Evolutionary conservation across 2,113 vertebrate species (phyloP), one percentile per base, ranked within the genome.

Genomic region (Trichomycterus rosablanca): DNA sequence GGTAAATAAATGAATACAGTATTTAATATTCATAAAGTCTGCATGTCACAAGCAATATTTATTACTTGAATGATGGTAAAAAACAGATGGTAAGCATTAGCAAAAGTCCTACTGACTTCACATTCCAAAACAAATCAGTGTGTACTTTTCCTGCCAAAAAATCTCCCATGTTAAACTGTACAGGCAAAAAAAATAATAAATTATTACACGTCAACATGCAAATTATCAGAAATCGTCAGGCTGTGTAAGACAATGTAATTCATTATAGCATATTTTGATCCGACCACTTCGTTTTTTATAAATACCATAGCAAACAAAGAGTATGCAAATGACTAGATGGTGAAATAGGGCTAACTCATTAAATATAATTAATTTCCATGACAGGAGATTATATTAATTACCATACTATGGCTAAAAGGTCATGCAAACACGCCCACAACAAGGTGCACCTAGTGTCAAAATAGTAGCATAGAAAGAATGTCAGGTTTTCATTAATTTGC

Each of bases 331-430:
- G 71, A 54, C 52, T 53, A 63, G 59, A 59, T 14, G 71, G 63
- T 63, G 67, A 74, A 66, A 66, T 72, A 63, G 7, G 68, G 66
- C 79, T 73, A 70, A 78, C 70, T 74, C 66, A 72, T 81, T 79
- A 62, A 71, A 76, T 67, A 19, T 77, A 76, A 82, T 74, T 7
- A 66, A 76, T 68, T 71, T 32, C n/a, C 34, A 64, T 52, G 63
- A 46, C 65, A 48, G 65, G 49, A 40, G 53, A 75, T 49, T 18
- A 69, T 59, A 45, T 67, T 55, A 14, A 64, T 30, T 50, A 64
- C 3, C 68, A 64, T 10, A 14, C 3, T 1, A 24, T 22, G 30
- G 49, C 49, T 49, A 22, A 16, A 56, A 79, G 76, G 72, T 77
- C 76, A 76, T 51, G 23, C 43, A 71, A 45, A 63, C n/a, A 43